These are phyloP conservation scores for Hydrotaea cyrtoneurina DNA, from an alignment of 2,888 invertebrate genomes.

Conservation along the genomic window DNA sequence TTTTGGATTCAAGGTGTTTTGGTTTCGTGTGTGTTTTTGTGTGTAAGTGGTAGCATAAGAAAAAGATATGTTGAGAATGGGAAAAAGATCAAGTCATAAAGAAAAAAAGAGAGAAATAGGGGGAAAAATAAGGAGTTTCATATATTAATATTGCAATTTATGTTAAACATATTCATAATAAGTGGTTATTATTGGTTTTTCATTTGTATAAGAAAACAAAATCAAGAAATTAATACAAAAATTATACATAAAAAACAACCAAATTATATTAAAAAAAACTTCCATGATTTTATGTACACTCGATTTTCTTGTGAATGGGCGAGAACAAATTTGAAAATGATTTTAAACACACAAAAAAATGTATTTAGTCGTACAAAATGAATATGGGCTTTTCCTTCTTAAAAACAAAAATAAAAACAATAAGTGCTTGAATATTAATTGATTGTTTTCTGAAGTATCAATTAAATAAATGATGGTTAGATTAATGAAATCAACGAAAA, in stretches of 20 bases:
- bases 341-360: neutral
- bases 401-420: constrained; percentile 32
- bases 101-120: constrained; percentile 46
- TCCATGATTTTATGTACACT: constrained; percentile 49
- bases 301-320: neutral
- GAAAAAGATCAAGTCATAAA: constrained; percentile 26
- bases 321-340: neutral
- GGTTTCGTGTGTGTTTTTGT: neutral
- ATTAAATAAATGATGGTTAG: constrained; percentile 34
- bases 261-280: constrained; percentile 55
- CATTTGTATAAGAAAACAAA: constrained; percentile 7
- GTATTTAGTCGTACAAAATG: neutral
- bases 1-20: constrained; percentile 71
- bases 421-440: constrained; percentile 43
- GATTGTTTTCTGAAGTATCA: too few species aligned
- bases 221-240: constrained; percentile 29
- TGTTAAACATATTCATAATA: constrained; percentile 11
- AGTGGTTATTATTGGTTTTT: neutral
- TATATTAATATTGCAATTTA: neutral
- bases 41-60: neutral
- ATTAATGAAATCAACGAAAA: constrained; percentile 40
- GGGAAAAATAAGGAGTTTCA: constrained; percentile 50
- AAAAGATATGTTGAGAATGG: neutral
- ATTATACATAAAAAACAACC: constrained; percentile 62
- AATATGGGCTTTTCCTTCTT: neutral